Evolutionary conservation across 2,113 vertebrate species (phyloP).

Genomic region (Thamnophis sirtalis): DNA sequence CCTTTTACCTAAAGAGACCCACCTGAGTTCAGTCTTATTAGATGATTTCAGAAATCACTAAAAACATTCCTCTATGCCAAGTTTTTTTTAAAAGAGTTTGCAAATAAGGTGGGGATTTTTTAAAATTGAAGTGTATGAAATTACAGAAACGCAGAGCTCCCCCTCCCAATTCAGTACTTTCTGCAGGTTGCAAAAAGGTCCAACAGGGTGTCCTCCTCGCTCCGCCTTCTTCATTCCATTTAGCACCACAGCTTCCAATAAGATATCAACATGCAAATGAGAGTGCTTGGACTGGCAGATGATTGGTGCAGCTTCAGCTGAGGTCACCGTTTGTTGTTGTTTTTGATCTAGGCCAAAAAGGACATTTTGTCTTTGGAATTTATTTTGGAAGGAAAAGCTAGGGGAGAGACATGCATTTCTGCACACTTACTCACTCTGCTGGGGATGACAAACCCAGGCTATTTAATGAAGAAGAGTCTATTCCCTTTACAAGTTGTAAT

Average conservation of each 20-base stretch:
- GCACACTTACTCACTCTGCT: not conserved
- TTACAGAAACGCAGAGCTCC: not conserved
- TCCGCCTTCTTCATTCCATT: not conserved
- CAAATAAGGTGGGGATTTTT: not conserved
- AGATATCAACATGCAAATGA: not conserved
- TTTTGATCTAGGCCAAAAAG: slow-evolving; percentile 37
- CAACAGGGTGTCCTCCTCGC: not conserved
- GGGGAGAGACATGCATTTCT: not conserved
- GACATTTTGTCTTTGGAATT: slow-evolving; percentile 51
- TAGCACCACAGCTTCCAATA: not conserved
- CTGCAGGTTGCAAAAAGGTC: not conserved
- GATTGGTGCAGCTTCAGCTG: slow-evolving; percentile 22
- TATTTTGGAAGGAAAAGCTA: slow-evolving; percentile 17
- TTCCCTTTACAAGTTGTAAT: not conserved
- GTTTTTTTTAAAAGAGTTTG: not conserved
- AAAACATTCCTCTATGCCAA: not conserved
- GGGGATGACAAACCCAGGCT: not conserved
- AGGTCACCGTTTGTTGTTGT: slow-evolving; percentile 28
- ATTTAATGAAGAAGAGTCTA: not conserved
- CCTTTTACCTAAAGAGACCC: not conserved
- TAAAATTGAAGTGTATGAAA: not conserved
- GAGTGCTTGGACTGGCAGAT: not conserved
- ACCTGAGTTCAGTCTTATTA: not conserved
- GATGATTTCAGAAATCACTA: not conserved
- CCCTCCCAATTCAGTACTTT: not conserved